Percentiles rank a stretch among this genome's conserved stretches.
These are phyloP conservation scores for Gallinago media DNA, from an alignment of 2,113 vertebrate genomes.

Conservation along the genomic window DNA sequence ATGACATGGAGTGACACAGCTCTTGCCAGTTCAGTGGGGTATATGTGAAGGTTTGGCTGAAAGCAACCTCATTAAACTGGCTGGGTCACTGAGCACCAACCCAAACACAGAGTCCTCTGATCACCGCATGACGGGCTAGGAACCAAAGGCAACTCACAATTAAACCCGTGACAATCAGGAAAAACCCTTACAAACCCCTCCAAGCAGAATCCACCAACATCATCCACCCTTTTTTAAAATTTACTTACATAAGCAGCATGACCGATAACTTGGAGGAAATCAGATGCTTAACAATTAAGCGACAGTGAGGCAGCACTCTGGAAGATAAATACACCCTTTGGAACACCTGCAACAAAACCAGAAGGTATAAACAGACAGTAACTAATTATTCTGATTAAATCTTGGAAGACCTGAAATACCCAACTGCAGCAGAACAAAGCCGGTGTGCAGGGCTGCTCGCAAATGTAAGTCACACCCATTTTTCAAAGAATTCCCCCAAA, in stretches of 20 bases:
- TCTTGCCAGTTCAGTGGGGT: neutral
- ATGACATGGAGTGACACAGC: neutral
- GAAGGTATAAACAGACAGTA: slow-evolving; percentile 65
- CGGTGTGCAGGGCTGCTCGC: neutral
- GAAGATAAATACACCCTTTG: slow-evolving; percentile 56
- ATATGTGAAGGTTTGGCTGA: neutral
- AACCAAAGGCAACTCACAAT: slow-evolving; percentile 30
- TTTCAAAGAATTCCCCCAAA: slow-evolving; percentile 39
- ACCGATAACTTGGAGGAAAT: slow-evolving; percentile 65
- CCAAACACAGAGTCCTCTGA: slow-evolving; percentile 38
- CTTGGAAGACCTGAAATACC: slow-evolving; percentile 64
- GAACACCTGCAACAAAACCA: slow-evolving; percentile 58
- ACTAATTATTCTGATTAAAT: slow-evolving; percentile 63
- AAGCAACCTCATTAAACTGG: slow-evolving; percentile 44
- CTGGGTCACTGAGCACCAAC: neutral
- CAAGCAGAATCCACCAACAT: neutral
- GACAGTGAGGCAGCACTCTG: slow-evolving; percentile 36
- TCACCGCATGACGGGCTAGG: neutral
- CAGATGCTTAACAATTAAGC: slow-evolving; percentile 58
- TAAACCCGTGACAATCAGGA: neutral
- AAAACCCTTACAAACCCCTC: neutral
- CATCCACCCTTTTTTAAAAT: neutral
- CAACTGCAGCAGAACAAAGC: slow-evolving; percentile 46
- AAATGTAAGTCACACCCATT: slow-evolving; percentile 41
- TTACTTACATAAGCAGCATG: slow-evolving; percentile 51